phyloP scores from a whole-genome alignment of 2,113 vertebrate species.

The Istiophorus platypterus region DNA sequence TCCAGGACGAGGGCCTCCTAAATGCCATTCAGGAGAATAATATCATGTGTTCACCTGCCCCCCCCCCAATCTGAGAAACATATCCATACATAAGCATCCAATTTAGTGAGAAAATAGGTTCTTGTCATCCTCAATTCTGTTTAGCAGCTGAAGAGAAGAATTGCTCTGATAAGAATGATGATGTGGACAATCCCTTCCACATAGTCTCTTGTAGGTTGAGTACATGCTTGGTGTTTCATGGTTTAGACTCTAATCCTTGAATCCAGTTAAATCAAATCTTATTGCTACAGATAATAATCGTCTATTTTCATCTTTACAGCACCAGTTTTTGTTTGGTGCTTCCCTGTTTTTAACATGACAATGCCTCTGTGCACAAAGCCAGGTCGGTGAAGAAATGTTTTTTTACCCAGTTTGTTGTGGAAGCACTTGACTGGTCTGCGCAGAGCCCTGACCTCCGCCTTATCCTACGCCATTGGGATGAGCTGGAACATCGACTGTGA shows the following conservation, averaged over 20 bases:
- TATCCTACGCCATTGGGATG: not conserved
- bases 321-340: no score
- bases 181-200: not conserved
- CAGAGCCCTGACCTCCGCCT: no score
- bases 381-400: not conserved
- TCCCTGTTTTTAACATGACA: no score
- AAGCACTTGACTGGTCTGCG: not conserved
- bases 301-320: not conserved
- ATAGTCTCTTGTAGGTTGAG: not conserved
- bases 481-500: not conserved
- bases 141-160: not conserved
- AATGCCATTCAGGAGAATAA: slow-evolving; percentile 52
- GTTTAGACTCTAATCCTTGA: not conserved
- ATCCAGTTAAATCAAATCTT: no score
- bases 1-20: slow-evolving; percentile 45
- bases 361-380: not conserved
- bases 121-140: slow-evolving; percentile 5
- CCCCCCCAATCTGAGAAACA: slow-evolving; percentile 23
- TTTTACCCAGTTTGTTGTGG: not conserved
- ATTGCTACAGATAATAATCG: not conserved
- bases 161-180: not conserved
- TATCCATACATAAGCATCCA: not conserved
- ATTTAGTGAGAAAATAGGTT: slow-evolving; percentile 9
- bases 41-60: slow-evolving; percentile 54
- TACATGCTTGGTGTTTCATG: not conserved